Evolutionary conservation across 2,797 vertebrate species (phyloP), one percentile per base, ranked within the genome.

Genomic region (Agapornis canus): DNA sequence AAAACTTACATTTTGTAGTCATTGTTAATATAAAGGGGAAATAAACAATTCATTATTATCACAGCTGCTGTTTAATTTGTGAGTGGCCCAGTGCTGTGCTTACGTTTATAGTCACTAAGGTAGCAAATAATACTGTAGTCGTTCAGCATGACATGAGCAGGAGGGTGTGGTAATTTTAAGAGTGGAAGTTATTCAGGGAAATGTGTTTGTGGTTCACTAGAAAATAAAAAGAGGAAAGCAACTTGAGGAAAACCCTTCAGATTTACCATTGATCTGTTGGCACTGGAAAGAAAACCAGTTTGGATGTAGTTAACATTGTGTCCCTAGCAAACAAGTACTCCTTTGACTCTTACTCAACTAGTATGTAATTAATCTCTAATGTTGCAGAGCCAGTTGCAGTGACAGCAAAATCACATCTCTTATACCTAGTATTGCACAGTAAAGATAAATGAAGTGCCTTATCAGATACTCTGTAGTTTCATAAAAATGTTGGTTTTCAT

Each of bases 81-180:
- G 2, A 23, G 22, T 51, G 35, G 20, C 6, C 19, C 12, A 43
- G 63, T 57, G 20, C 42, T 45, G 8, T 78, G 20, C n/a, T 77
- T 64, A 6, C 73, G 42, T 59, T 91, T 60, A 61, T 66, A 0
- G 57, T 79, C n/a, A 64, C 13, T 0, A 9, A 31, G 22, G 29
- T 73, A 23, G 25, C 40, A 85, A 82, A 15, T 56, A 72, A 22
- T 6, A 29, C 26, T 0, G 0, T 12, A n/a, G 26, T 73, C 19
- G 4, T 64, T 42, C 29, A 69, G 15, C 0, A 0, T 19, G 54
- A 29, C 1, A 1, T 47, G 54, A 83, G 47, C 42, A 69, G 17
- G 69, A 26, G 14, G 18, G 9, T 59, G 13, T 60, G 40, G 14
- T 29, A 17, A 35, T 79, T 79, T 88, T 47, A 78, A 81, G 70